Base-by-base conservation (phyloP, 2,797 vertebrate genomes). In the Micropoecilia bifurca region DNA sequence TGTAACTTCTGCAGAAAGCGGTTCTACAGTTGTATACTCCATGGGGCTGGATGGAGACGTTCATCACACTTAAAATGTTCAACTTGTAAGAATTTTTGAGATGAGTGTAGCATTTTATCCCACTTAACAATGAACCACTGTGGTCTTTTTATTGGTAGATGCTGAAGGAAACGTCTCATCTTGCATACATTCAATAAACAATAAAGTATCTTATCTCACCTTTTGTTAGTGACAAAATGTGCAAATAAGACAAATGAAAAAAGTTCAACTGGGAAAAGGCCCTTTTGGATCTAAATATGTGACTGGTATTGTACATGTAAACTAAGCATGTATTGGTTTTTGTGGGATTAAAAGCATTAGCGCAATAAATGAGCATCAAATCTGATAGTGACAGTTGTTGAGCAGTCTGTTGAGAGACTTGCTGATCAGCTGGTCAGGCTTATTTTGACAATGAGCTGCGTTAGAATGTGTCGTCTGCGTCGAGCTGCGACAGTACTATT, bases 361-460 rank as follows among this genome's bases (percentile, higher is more conserved):
- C 48, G 75, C 71, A 79, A 43, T 39, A 72, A 87, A 82, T 63
- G 77, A 81, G 73, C 88, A 81, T 84, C 71, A 78, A 82, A 87
- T 83, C 57, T 14, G 46, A 69, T 47, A 39, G 50, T n/a, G 82
- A 83, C 71, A 77, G 68, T 83, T 84, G 48, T 45, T 74, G 55
- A 79, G 55, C 72, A 79, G 77, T 84, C 85, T 81, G 84, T 72
- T 76, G 57, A 80, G 73, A 76, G 63, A 80, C 78, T 45, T 73
- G 14, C 61, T 72, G 68, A 84, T 89, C 80, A 79, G 80, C 75
- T 81, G 78, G 76, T 87, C 73, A 18, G 69, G 43, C 46, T 79
- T 80, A 39, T 72, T 77, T 77, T 73, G 47, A 75, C 57, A 68
- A 12, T 7, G 2, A 80, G 68, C 36, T 75, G 57, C 77, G 74